phyloP scores from a whole-genome alignment of 1,140 invertebrate species.

The Sinella curviseta region DNA sequence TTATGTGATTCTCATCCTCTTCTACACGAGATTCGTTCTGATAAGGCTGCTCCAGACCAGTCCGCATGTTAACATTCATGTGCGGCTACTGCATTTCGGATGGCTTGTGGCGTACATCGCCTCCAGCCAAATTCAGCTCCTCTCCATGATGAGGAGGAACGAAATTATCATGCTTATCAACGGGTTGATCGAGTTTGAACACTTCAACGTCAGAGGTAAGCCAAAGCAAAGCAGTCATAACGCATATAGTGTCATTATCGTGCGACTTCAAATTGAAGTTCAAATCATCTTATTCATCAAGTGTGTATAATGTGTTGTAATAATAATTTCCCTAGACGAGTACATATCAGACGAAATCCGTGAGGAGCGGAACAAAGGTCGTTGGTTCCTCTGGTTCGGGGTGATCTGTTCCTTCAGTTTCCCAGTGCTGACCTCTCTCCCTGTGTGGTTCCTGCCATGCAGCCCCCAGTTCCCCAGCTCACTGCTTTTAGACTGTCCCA shows the following conservation, averaged over 20 bases:
- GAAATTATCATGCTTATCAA: slow-evolving; percentile 16
- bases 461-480: slow-evolving; percentile 14
- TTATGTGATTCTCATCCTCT: neutral
- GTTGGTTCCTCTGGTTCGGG: slow-evolving; percentile 14
- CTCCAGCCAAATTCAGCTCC: slow-evolving; percentile 4
- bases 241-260: too few relatives aligned
- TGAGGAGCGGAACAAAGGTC: neutral
- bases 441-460: slow-evolving; percentile 6
- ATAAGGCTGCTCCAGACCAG: slow-evolving; percentile 5
- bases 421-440: neutral
- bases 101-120: slow-evolving; percentile 7
- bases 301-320: neutral
- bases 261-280: too few relatives aligned
- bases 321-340: neutral
- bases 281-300: neutral
- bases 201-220: slow-evolving; percentile 1
- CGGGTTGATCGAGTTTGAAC: slow-evolving; percentile 1
- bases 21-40: slow-evolving; percentile 12
- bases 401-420: slow-evolving; percentile 16
- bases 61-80: neutral
- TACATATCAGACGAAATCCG: neutral
- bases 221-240: too few relatives aligned
- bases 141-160: neutral
- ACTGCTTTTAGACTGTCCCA: slow-evolving; percentile 1
- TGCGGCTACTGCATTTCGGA: neutral